Evolutionary conservation across 2,888 invertebrate species (phyloP), one percentile per base, ranked within the genome.

Genomic region (Tachina grossa): DNA sequence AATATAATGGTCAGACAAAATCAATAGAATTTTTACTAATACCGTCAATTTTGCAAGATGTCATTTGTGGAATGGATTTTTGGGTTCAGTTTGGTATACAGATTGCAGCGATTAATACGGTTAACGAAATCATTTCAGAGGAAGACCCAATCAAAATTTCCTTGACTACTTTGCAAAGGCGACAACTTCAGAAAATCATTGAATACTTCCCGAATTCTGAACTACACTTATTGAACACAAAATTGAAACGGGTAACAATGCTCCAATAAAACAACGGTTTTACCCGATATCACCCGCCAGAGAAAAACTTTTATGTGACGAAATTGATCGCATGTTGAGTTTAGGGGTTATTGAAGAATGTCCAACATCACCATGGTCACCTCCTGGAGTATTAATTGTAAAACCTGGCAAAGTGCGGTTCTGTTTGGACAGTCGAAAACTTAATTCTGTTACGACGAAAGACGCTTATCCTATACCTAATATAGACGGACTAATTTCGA

Each of bases 311-410:
- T 49, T 59, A n/a, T 39, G 57, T 39, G 47, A n/a, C 2, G 57
- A 77, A 47, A 22, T 59, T 16, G 77, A 78, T 22, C 22, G 78
- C 1, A 78, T 78, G 78, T n/a, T 71, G 8, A n/a, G 6, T 9
- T 31, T 71, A 45, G 71, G 57, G 1, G 71, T 57, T 1, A 71
- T 71, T 10, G 57, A 71, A 45, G 57, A 31, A 31, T 51, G 51
- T 13, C 68, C 68, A 6, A 9, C 16, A 9, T 53, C 51, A 3
- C 53, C 39, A 11, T 69, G 53, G 53, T 69, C 53, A 19, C 53
- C 53, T 43, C 51, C 69, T 41, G 53, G 41, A 5, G 53, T 69
- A 31, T 31, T 31, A 31, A 31, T 31, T 31, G 31, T 31, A 31
- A 31, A 31, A 31, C 31, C 31, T 31, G 16, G 53, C 0, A 69